Conservation (phyloP, 2,888 invertebrate species). For the Gastrophysa polygoni region DNA sequence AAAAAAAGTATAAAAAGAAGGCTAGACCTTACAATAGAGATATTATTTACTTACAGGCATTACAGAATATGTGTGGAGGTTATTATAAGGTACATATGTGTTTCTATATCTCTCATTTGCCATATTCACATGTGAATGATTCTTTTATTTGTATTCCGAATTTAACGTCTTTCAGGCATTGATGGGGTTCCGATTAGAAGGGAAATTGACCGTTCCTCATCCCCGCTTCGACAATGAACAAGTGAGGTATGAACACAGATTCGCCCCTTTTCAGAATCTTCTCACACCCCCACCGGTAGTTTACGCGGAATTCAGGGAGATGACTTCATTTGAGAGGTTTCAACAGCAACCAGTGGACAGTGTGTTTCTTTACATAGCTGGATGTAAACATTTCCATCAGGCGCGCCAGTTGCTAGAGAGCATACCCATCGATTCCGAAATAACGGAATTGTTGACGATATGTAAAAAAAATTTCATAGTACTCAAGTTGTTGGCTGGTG, state of each 20-base stretch:
- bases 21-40: conserved; percentile 79
- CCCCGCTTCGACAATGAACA: conserved; percentile 92
- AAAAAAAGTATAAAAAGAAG: conserved; percentile 68
- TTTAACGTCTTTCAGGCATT: conserved; percentile 68
- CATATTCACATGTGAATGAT: no score
- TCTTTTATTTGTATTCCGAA: no score
- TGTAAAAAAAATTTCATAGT: conserved; percentile 97
- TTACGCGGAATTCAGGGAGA: conserved; percentile 86
- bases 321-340: conserved; percentile 70
- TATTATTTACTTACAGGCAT: conserved; percentile 86
- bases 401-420: conserved; percentile 85
- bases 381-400: conserved; percentile 92
- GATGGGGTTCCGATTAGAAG: conserved; percentile 86
- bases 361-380: conserved; percentile 76
- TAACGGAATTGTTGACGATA: conserved; percentile 82
- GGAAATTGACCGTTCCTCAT: conserved; percentile 83
- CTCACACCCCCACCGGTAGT: conserved; percentile 90
- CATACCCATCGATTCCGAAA: conserved; percentile 81
- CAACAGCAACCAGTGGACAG: conserved; percentile 61
- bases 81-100: conserved; percentile 96
- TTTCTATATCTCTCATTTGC: no score
- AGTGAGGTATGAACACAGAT: conserved; percentile 93
- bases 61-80: conserved; percentile 94
- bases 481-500: conserved; percentile 88
- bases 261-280: conserved; percentile 86